Base-by-base conservation (phyloP, 2,888 invertebrate species). In the Pemphredon lugubris region DNA sequence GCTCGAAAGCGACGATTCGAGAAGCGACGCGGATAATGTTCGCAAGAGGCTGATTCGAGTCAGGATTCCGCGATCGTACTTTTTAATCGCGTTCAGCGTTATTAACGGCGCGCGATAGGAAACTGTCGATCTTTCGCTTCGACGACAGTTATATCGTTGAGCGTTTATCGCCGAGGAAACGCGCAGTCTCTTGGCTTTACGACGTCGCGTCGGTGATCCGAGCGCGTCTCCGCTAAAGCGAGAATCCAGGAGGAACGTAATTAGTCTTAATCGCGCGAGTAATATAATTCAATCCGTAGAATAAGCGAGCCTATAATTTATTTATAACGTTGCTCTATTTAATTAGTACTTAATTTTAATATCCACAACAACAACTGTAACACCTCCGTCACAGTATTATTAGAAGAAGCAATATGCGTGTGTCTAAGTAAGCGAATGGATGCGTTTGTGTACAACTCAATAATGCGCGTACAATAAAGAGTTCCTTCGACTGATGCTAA, bases 331-430 rank as follows among this genome's bases (percentile, higher is more conserved):
- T 73, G 68, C 59, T 74, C 73, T 87, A 87, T 86, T 87, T 86
- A 87, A 87, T 84, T 82, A 26, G 80, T 84, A 83, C 84, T 84
- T 82, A 81, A 83, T 82, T 85, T 80, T 66, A 79, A 76, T 68
- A 78, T 73, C 26, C 63, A 75, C 53, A 32, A 71, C 53, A 32
- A 71, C 75, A 84, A 86, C 73, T 84, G 83, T 86, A 86, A 86
- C 80, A 86, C 84, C 82, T 85, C 85, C 80, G 83, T 77, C 82
- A 83, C 88, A 88, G 88, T 88, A 88, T 88, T 88, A 88, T 85
- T 88, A 89, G 88, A 82, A 66, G 53, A 80, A 73, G 69, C 68
- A 45, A 69, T 64, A 70, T 45, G 77, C 60, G 71, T 60, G 70
- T 63, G 69, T 42, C 45, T 54, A 32, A 45, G 63, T 63, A 54